phyloP scores from a whole-genome alignment of 2,888 invertebrate genomes.

The Chrysina gloriosa region DNA sequence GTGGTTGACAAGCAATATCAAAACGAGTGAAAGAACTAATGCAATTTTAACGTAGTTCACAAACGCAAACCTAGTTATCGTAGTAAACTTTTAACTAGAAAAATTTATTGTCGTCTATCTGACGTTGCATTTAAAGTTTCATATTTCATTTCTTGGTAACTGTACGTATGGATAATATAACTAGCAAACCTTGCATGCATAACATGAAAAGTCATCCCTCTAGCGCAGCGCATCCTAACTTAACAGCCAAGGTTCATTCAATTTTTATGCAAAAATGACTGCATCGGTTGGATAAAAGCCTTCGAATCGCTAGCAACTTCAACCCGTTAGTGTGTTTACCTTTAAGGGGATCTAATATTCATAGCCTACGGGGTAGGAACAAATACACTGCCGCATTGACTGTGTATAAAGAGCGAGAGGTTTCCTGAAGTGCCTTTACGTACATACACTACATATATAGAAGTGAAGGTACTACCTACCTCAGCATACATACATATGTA shows the following conservation, averaged over 20 bases:
- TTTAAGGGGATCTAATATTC: conserved; percentile 48
- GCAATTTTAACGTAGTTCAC: not conserved
- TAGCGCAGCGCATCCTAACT: not conserved
- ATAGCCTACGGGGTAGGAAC: conserved; percentile 47
- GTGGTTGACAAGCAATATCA: no score
- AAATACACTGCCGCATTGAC: conserved; percentile 26
- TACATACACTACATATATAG: conserved; percentile 7
- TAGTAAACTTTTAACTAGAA: not conserved
- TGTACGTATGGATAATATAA: not conserved
- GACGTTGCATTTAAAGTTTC: not conserved
- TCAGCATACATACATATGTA: conserved; percentile 1
- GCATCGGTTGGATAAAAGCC: conserved; percentile 35
- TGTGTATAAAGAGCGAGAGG: conserved; percentile 11
- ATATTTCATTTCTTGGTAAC: not conserved
- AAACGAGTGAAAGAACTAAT: no score
- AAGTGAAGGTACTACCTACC: not conserved
- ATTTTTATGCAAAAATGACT: conserved; percentile 38
- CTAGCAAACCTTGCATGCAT: not conserved
- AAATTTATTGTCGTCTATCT: not conserved
- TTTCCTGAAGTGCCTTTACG: conserved; percentile 26
- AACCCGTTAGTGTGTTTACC: conserved; percentile 40
- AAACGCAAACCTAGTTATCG: not conserved
- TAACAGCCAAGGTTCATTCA: conserved; percentile 30
- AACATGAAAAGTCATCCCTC: conserved; percentile 1
- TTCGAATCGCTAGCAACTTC: conserved; percentile 33